A percentile compares a stretch with the other conserved stretches of the same genome.
phyloP scores from a whole-genome alignment of 2,888 invertebrate species.

The Nesidiocoris tenuis region DNA sequence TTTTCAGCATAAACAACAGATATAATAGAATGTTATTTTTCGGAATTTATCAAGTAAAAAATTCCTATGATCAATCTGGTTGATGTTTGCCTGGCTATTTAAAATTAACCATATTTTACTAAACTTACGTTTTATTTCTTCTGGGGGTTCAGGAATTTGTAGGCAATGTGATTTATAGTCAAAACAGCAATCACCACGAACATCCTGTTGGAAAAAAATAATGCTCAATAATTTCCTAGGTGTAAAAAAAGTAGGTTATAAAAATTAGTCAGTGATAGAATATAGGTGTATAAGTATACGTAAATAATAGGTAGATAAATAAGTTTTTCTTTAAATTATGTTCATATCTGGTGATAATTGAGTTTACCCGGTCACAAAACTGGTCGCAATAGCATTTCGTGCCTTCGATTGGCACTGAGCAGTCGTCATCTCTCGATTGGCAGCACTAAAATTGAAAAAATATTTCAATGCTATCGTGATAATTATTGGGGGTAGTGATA shows the following conservation, averaged over 20 bases:
- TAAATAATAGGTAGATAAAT: too few relatives aligned
- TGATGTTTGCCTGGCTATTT: too few relatives aligned
- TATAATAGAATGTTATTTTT: too few relatives aligned
- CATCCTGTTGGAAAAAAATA: neutral
- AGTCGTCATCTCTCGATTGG: conserved; percentile 14
- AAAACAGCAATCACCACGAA: conserved; percentile 20
- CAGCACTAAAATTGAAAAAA: conserved; percentile 17
- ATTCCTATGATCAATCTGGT: too few relatives aligned
- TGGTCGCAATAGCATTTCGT: conserved; percentile 40
- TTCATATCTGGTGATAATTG: too few relatives aligned
- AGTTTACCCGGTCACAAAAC: conserved; percentile 33
- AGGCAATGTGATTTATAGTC: conserved; percentile 17
- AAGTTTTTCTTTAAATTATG: too few relatives aligned
- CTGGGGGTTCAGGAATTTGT: neutral
- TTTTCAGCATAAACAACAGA: neutral
- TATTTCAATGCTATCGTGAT: neutral
- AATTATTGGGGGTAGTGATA: neutral
- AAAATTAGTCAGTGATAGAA: neutral
- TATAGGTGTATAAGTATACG: too few relatives aligned
- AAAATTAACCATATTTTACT: too few relatives aligned
- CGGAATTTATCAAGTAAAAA: too few relatives aligned
- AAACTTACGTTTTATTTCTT: too few relatives aligned
- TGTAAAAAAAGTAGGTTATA: neutral
- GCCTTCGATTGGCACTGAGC: conserved; percentile 9
- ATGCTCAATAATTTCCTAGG: neutral